These are phyloP conservation scores for Anguilla rostrata DNA, from an alignment of 2,113 vertebrate genomes.

Conservation along the genomic window DNA sequence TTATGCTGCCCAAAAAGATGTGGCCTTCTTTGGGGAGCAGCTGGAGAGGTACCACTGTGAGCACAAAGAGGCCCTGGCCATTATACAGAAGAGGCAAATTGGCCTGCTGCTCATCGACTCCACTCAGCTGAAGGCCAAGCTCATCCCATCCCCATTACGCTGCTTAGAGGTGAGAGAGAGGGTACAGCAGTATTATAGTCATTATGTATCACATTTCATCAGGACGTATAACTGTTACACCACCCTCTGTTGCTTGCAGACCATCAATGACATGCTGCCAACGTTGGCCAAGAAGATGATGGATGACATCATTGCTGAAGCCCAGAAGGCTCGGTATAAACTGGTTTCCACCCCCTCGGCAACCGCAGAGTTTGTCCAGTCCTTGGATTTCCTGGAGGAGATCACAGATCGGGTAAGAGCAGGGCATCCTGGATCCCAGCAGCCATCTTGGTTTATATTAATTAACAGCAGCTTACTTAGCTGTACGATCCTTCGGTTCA, in stretches of 20 bases:
- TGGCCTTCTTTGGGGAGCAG: slow-evolving; percentile 72
- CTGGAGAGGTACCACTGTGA: slow-evolving; percentile 75
- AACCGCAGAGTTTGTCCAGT: slow-evolving; percentile 74
- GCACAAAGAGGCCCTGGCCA: slow-evolving; percentile 66
- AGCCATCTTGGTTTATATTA: not conserved
- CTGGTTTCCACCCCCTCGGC: slow-evolving; percentile 68
- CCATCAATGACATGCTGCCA: slow-evolving; percentile 73
- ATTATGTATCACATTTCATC: not conserved
- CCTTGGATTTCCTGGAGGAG: slow-evolving; percentile 77
- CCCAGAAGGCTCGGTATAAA: slow-evolving; percentile 74
- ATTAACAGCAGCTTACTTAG: no score
- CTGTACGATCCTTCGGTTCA: not conserved
- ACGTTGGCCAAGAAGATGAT: slow-evolving; percentile 73
- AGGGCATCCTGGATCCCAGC: not conserved
- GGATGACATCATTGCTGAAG: slow-evolving; percentile 71
- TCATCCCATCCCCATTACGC: slow-evolving; percentile 71
- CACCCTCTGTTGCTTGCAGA: slow-evolving; percentile 56
- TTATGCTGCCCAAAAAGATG: slow-evolving; percentile 53
- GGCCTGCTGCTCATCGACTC: slow-evolving; percentile 81
- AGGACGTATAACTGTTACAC: not conserved
- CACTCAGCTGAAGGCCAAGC: slow-evolving; percentile 70
- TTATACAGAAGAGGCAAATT: slow-evolving; percentile 67
- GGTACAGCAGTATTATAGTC: not conserved
- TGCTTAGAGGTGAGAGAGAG: slow-evolving; percentile 72
- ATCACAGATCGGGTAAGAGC: slow-evolving; percentile 77